Percentiles rank a stretch among this genome's conserved stretches.
phyloP scores from a whole-genome alignment of 2,797 vertebrate genomes.

The Anguilla pacifica region DNA sequence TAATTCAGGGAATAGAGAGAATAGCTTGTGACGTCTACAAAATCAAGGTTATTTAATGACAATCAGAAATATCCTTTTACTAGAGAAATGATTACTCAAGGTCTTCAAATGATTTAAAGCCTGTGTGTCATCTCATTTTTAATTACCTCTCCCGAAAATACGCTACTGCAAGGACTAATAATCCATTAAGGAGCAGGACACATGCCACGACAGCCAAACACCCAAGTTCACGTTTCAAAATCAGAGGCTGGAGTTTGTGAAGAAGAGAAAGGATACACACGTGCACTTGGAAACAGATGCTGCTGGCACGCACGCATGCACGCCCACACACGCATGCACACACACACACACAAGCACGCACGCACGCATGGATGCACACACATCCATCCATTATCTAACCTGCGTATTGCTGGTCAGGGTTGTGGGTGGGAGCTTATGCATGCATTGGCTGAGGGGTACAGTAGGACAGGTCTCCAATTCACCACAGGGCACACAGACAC shows the following conservation, averaged over 20 bases:
- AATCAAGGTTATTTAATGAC: conserved; percentile 65
- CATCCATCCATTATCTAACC: too few relatives aligned
- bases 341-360: background rate
- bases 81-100: conserved; percentile 64
- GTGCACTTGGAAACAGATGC: background rate
- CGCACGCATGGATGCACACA: too few relatives aligned
- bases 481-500: too few relatives aligned
- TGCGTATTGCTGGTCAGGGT: too few relatives aligned
- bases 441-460: too few relatives aligned
- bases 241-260: background rate
- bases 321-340: background rate
- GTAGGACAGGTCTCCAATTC: too few relatives aligned
- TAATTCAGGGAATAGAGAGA: background rate
- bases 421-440: too few relatives aligned
- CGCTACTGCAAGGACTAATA: conserved; percentile 56
- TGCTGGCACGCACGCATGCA: background rate
- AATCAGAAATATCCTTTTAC: conserved; percentile 70
- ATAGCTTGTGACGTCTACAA: conserved; percentile 58
- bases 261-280: background rate
- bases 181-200: conserved; percentile 51
- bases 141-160: conserved; percentile 67
- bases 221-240: background rate
- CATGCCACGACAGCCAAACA: background rate
- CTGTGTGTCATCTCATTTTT: conserved; percentile 70
- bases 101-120: conserved; percentile 68